phyloP scores from a whole-genome alignment of 2,797 vertebrate genomes.

The Hydrolagus colliei region DNA sequence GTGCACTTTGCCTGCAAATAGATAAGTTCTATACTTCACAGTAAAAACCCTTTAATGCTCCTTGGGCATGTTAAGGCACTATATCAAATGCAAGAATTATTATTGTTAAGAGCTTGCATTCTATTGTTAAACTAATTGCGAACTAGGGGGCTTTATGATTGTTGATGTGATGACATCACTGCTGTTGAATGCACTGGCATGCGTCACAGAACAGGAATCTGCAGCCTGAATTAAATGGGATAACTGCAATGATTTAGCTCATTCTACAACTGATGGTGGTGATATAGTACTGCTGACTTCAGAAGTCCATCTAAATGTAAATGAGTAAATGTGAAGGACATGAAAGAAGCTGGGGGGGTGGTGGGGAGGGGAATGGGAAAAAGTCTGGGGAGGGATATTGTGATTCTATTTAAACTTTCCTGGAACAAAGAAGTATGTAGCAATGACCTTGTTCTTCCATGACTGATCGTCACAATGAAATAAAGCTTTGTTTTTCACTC shows the following conservation, averaged over 20 bases:
- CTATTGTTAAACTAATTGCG: background rate
- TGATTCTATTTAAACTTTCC: background rate
- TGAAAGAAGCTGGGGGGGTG: background rate
- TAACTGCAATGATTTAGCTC: background rate
- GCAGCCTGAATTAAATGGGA: conserved; percentile 3
- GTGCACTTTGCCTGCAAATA: too few species aligned
- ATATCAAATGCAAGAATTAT: background rate
- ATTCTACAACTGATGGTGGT: background rate
- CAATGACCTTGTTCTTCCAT: too few species aligned
- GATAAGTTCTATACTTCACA: too few species aligned
- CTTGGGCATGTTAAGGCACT: too few species aligned
- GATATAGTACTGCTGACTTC: conserved; percentile 10
- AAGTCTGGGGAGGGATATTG: background rate
- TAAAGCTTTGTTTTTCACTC: background rate
- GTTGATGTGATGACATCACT: background rate
- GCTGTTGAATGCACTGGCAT: background rate
- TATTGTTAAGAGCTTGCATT: background rate
- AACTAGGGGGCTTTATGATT: background rate
- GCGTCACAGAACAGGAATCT: background rate
- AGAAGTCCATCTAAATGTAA: conserved; percentile 23
- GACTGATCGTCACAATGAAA: too few species aligned
- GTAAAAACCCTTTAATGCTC: too few species aligned
- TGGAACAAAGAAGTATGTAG: background rate
- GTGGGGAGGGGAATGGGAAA: background rate
- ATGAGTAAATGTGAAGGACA: conserved; percentile 17